A percentile compares a stretch with the other conserved stretches of the same genome.
Evolutionary conservation across 92 coral and sea anemone genomes (phyloP).

Genomic region (Porites evermanni): DNA sequence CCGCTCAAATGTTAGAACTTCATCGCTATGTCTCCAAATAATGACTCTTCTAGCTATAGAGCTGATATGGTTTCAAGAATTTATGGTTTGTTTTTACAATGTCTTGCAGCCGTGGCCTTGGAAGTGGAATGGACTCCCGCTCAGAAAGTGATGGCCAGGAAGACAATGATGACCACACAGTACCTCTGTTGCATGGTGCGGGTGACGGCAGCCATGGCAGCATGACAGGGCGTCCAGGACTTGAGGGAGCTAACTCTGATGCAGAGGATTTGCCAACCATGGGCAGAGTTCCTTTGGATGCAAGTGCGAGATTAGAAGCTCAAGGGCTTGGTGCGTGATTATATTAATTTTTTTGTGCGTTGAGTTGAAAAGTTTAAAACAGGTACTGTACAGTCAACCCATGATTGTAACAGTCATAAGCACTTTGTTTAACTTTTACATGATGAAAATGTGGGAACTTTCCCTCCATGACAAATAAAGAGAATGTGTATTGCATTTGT

Average conservation of each 20-base stretch:
- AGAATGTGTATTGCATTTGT: too few relatives aligned
- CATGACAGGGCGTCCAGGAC: slow-evolving; percentile 75
- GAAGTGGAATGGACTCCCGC: slow-evolving; percentile 92
- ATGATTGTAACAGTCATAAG: too few relatives aligned
- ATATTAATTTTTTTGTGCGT: background rate
- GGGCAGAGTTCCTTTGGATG: slow-evolving; percentile 36
- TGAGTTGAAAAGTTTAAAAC: background rate
- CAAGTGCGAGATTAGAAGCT: slow-evolving; percentile 39
- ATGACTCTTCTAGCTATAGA: too few relatives aligned
- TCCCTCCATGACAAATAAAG: too few relatives aligned
- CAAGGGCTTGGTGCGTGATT: slow-evolving; percentile 30
- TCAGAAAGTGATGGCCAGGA: slow-evolving; percentile 71
- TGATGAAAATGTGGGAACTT: too few relatives aligned
- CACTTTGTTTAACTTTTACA: too few relatives aligned
- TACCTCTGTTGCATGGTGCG: slow-evolving; percentile 48
- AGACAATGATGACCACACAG: slow-evolving; percentile 24
- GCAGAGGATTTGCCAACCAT: slow-evolving; percentile 65
- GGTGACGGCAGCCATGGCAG: slow-evolving; percentile 77
- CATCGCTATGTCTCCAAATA: too few relatives aligned
- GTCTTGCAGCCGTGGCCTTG: slow-evolving; percentile 78
- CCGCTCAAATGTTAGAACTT: too few relatives aligned
- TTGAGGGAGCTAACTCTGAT: slow-evolving; percentile 93
- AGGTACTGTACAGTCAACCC: too few relatives aligned
- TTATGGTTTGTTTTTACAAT: slow-evolving; percentile 2
- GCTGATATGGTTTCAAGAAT: background rate